phyloP scores from a whole-genome alignment of 2,797 vertebrate species.

The Sciurus vulgaris region DNA sequence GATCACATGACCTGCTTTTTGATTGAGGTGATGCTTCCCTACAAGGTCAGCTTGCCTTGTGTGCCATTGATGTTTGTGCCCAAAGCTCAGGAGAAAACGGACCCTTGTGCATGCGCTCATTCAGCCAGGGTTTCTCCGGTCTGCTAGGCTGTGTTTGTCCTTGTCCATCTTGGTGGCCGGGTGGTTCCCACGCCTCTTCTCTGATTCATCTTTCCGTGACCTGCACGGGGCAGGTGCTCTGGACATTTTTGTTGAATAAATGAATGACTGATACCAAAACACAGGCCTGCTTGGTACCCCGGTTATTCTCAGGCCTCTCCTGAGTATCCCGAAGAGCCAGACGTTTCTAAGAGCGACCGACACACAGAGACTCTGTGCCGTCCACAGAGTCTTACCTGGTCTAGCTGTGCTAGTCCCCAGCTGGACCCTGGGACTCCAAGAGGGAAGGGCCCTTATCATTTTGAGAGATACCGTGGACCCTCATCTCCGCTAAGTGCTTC shows the following conservation, averaged over 20 bases:
- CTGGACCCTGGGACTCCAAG: neutral
- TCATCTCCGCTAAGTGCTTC: neutral
- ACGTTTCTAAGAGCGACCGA: neutral
- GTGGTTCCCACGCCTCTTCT: neutral
- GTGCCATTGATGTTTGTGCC: neutral
- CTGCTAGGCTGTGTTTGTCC: accelerated
- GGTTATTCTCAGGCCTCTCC: neutral
- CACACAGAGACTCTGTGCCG: neutral
- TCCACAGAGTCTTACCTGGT: too few species aligned
- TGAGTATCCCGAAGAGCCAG: neutral
- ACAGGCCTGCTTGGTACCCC: neutral
- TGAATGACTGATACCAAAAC: neutral
- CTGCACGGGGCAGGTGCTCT: neutral
- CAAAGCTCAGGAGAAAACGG: neutral
- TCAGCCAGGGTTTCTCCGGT: neutral
- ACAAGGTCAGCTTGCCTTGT: neutral
- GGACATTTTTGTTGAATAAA: neutral
- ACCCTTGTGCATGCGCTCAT: neutral
- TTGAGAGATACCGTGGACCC: neutral
- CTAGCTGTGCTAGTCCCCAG: neutral
- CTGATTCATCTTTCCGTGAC: neutral
- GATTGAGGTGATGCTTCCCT: neutral
- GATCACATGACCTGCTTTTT: neutral
- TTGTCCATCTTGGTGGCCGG: neutral
- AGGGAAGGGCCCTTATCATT: neutral